These are phyloP conservation scores for Huso huso DNA, from an alignment of 2,797 vertebrate genomes.

Conservation along the genomic window DNA sequence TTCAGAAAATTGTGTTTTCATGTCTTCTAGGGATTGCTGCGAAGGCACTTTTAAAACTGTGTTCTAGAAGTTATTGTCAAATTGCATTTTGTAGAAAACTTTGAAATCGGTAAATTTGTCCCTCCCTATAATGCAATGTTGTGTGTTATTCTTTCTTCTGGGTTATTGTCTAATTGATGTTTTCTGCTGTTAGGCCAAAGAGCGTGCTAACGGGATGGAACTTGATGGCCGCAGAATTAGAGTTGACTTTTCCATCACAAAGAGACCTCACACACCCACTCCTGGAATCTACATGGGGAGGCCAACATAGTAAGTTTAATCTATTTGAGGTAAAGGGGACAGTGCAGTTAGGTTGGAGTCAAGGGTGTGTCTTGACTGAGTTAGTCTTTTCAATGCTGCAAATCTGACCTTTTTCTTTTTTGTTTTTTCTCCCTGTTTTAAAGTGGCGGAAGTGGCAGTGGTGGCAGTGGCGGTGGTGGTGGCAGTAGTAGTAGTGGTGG, in stretches of 20 bases:
- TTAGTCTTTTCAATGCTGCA: no score
- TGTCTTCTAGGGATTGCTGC: no score
- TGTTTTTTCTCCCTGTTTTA: not conserved
- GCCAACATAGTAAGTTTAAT: conserved; percentile 82
- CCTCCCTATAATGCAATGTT: no score
- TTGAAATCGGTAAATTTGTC: no score
- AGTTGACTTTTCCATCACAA: conserved; percentile 93
- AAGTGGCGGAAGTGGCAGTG: not conserved
- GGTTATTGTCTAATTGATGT: no score
- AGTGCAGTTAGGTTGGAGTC: not conserved
- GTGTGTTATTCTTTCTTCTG: no score
- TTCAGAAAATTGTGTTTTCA: no score
- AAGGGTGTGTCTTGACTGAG: not conserved
- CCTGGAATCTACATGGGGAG: conserved; percentile 96
- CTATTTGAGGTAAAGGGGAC: not conserved
- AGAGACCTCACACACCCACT: conserved; percentile 89
- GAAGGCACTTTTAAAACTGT: no score
- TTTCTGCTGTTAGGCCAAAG: conserved; percentile 71
- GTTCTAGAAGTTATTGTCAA: no score
- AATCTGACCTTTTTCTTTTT: not conserved
- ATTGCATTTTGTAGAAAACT: no score
- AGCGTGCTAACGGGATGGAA: conserved; percentile 93
- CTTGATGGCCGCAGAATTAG: conserved; percentile 88
- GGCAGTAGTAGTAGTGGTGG: conserved; percentile 38
- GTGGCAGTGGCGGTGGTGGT: conserved; percentile 19